Evolutionary conservation across 2,888 invertebrate species (phyloP).

Genomic region (Amphipoea oculea): DNA sequence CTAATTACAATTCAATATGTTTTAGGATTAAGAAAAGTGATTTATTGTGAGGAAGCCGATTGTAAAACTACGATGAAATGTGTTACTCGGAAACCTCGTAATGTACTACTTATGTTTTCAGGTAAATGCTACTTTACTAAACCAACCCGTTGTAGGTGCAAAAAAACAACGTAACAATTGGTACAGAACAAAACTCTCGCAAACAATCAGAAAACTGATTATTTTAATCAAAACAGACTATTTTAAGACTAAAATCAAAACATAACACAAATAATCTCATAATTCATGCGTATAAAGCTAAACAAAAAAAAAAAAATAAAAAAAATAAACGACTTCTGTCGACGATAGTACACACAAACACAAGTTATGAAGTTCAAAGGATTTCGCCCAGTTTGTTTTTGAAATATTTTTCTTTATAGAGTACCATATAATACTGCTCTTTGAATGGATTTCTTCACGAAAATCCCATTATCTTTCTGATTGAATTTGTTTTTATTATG

Average conservation of each 20-base stretch:
- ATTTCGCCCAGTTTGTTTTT: conserved; percentile 48
- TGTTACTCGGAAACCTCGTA: no score
- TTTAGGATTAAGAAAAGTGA: no score
- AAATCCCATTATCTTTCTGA: conserved; percentile 59
- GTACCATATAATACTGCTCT: conserved; percentile 49
- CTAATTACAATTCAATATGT: no score
- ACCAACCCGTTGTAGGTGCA: no score
- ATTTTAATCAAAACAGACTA: no score
- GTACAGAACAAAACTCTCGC: no score
- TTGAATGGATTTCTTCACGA: conserved; percentile 54
- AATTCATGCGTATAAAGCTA: conserved; percentile 4
- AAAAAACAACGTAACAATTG: no score
- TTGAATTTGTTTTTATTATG: conserved; percentile 57
- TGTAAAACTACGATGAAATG: no score
- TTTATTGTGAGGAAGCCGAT: no score
- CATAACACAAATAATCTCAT: not conserved
- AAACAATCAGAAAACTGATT: no score
- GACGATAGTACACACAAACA: conserved; percentile 16
- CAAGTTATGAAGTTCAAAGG: conserved; percentile 55
- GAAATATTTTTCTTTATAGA: conserved; percentile 57
- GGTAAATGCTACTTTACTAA: no score
- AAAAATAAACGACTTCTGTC: conserved; percentile 25
- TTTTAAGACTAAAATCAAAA: not conserved
- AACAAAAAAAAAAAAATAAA: conserved; percentile 6
- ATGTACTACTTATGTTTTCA: no score